Conservation (phyloP, 2,888 invertebrate species). For the Baccha elongata region DNA sequence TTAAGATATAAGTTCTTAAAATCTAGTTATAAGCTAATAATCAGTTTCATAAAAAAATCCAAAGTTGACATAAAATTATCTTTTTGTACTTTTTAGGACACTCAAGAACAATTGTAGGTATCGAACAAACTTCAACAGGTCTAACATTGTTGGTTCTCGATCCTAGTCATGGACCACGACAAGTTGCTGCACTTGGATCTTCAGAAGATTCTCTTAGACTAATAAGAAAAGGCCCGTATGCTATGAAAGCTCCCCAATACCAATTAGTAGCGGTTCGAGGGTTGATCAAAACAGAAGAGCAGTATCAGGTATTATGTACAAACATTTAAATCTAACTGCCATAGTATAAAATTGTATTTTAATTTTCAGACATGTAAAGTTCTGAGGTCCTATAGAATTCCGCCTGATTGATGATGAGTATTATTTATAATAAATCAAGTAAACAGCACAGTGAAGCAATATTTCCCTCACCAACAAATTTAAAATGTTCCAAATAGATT, state of each 20-base stretch:
- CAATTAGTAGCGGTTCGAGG: constrained; percentile 92
- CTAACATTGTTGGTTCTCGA: constrained; percentile 90
- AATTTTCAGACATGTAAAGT: constrained; percentile 90
- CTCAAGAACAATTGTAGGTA: constrained; percentile 94
- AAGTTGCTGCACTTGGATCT: constrained; percentile 86
- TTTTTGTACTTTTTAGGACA: constrained; percentile 85
- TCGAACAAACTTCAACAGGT: constrained; percentile 89
- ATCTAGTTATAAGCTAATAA: too few relatives aligned
- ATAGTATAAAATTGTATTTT: too few relatives aligned
- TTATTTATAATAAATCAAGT: constrained; percentile 60
- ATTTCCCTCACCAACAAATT: constrained; percentile 53
- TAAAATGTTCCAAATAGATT: constrained; percentile 47
- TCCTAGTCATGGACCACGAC: constrained; percentile 91
- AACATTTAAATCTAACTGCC: neutral
- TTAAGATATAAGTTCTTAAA: too few relatives aligned
- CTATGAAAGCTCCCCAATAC: constrained; percentile 93
- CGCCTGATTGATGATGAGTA: constrained; percentile 87
- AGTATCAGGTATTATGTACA: constrained; percentile 87
- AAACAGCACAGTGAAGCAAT: constrained; percentile 59
- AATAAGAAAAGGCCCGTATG: constrained; percentile 88
- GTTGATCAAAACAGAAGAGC: constrained; percentile 87
- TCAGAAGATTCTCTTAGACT: constrained; percentile 84
- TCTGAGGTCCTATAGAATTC: constrained; percentile 88
- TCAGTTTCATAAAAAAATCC: too few relatives aligned
- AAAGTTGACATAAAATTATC: too few relatives aligned